phyloP scores from a whole-genome alignment of 2,888 invertebrate genomes.

The Acrobasis consociella region DNA sequence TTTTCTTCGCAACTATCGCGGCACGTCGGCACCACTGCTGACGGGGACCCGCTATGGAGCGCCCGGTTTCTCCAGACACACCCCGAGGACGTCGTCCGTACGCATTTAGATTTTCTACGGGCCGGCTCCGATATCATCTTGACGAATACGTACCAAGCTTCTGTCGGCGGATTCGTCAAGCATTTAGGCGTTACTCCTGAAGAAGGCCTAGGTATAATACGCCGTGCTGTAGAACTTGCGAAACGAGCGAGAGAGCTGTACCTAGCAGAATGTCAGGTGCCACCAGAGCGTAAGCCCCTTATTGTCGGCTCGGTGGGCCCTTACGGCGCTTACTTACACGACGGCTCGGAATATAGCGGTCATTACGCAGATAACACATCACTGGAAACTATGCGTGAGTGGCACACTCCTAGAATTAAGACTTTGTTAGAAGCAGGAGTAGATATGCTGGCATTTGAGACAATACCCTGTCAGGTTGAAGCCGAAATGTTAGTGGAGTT shows the following conservation, averaged over 20 bases:
- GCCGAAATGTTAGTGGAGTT: constrained; percentile 90
- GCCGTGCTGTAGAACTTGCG: constrained; percentile 87
- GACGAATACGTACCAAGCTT: constrained; percentile 95
- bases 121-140: constrained; percentile 94
- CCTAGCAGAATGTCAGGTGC: constrained; percentile 66
- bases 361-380: constrained; percentile 85
- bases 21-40: constrained; percentile 86
- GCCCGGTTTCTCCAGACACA: constrained; percentile 90
- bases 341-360: constrained; percentile 96
- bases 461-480: constrained; percentile 93
- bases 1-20: constrained; percentile 90
- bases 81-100: constrained; percentile 88
- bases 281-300: constrained; percentile 65
- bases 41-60: constrained; percentile 95
- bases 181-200: constrained; percentile 86
- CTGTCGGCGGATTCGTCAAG: constrained; percentile 87
- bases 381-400: constrained; percentile 85
- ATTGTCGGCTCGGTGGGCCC: constrained; percentile 96
- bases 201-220: constrained; percentile 87
- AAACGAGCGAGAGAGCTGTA: constrained; percentile 86
- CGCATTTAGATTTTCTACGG: constrained; percentile 91
- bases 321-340: constrained; percentile 93
- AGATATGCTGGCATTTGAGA: constrained; percentile 95
- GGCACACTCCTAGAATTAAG: constrained; percentile 92
- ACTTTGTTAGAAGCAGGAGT: constrained; percentile 90